These are phyloP conservation scores for Thyatira batis DNA, from an alignment of 2,888 invertebrate species.

Conservation along the genomic window DNA sequence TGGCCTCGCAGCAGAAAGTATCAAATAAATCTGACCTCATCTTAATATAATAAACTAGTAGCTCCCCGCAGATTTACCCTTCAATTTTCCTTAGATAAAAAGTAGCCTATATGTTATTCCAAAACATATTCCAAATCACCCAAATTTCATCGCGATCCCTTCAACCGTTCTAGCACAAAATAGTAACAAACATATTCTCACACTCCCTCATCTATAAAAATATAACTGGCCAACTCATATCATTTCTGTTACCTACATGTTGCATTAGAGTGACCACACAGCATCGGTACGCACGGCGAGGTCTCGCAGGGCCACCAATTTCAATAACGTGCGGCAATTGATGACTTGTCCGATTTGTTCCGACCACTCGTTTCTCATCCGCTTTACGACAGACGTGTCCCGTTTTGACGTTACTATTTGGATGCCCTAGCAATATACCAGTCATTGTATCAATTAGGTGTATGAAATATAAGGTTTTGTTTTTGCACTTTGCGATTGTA, in stretches of 20 bases:
- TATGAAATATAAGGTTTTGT: background rate
- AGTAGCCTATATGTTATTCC: too few relatives aligned
- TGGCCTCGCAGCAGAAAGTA: too few relatives aligned
- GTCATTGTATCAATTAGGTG: background rate
- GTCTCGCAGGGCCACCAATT: constrained; percentile 62
- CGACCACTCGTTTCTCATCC: constrained; percentile 68
- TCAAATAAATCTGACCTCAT: too few relatives aligned
- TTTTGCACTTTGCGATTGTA: background rate
- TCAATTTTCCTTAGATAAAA: too few relatives aligned
- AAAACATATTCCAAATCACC: too few relatives aligned
- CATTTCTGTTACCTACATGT: background rate
- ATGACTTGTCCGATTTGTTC: constrained; percentile 77
- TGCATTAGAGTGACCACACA: constrained; percentile 13
- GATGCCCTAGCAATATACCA: constrained; percentile 25
- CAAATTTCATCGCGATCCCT: too few relatives aligned
- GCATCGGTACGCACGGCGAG: constrained; percentile 19
- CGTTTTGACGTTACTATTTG: constrained; percentile 41
- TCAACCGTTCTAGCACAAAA: too few relatives aligned
- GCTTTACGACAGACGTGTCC: constrained; percentile 68
- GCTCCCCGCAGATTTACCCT: too few relatives aligned
- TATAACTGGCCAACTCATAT: background rate
- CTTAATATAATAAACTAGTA: too few relatives aligned
- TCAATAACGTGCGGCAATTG: constrained; percentile 78
- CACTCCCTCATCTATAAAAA: constrained; percentile 6
- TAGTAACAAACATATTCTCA: too few relatives aligned